Evolutionary conservation across 2,113 vertebrate genomes (phyloP).

Genomic region (Callipepla californica): DNA sequence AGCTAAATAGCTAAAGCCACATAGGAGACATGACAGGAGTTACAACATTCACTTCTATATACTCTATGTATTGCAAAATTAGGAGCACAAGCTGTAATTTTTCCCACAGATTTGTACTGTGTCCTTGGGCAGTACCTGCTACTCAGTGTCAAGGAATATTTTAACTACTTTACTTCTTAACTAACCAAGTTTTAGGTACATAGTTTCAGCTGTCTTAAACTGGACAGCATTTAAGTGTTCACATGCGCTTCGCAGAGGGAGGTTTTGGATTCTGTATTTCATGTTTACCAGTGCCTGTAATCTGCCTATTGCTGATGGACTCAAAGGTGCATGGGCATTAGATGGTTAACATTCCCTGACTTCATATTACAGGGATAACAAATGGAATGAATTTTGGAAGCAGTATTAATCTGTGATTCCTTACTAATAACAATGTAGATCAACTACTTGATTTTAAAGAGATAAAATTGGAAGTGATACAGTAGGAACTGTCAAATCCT

Average conservation of each 20-base stretch:
- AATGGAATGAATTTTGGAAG: background rate
- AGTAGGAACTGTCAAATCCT: background rate
- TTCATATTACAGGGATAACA: background rate
- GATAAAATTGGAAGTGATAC: background rate
- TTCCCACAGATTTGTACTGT: background rate
- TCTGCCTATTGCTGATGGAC: background rate
- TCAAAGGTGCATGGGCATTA: background rate
- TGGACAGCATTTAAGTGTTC: background rate
- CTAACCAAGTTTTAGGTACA: background rate
- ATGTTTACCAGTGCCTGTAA: background rate
- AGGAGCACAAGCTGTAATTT: background rate
- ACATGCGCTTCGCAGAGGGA: background rate
- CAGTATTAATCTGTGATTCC: background rate
- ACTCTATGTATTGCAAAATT: background rate
- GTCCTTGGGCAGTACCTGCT: background rate
- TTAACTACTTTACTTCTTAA: rapidly evolving
- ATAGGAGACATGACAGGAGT: background rate
- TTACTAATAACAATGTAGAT: background rate
- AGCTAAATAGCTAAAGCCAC: background rate
- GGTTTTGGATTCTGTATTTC: background rate
- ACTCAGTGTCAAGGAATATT: background rate
- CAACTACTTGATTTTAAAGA: background rate
- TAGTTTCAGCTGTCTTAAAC: background rate
- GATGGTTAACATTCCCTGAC: background rate
- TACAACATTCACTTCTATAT: background rate